Percentiles rank a stretch among this genome's conserved stretches.
These are phyloP conservation scores for Drosophila borborema DNA, from an alignment of 2,888 invertebrate genomes.

Conservation along the genomic window DNA sequence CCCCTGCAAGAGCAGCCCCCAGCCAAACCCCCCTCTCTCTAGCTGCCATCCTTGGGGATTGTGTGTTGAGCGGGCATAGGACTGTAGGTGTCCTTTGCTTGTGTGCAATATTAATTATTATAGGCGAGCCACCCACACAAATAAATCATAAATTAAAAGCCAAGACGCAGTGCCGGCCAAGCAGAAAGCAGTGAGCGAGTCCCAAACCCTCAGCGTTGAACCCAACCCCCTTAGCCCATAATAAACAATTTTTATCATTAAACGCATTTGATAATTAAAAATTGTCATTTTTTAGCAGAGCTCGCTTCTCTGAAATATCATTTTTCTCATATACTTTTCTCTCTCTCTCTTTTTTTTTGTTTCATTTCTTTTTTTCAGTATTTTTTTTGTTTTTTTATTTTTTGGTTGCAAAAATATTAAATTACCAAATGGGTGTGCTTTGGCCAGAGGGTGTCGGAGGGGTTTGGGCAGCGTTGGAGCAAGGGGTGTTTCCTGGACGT, in stretches of 20 bases:
- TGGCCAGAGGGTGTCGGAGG: constrained; percentile 5
- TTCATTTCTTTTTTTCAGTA: constrained; percentile 5
- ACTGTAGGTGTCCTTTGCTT: constrained; percentile 52
- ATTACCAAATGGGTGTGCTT: constrained; percentile 64
- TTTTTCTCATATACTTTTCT: constrained; percentile 46
- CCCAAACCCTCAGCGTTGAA: constrained; percentile 5
- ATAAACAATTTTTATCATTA: constrained; percentile 82
- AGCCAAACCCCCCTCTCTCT: neutral
- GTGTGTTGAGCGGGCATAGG: neutral
- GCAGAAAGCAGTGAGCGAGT: constrained; percentile 54
- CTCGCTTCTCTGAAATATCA: constrained; percentile 55
- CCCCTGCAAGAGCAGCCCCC: constrained; percentile 1
- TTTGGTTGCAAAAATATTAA: constrained; percentile 67
- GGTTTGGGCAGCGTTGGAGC: constrained; percentile 7
- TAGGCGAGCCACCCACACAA: constrained; percentile 73
- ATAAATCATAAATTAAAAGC: constrained; percentile 79
- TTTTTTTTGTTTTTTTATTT: constrained; percentile 5
- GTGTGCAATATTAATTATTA: constrained; percentile 82
- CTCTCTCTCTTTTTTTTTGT: neutral
- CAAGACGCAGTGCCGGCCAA: constrained; percentile 55
- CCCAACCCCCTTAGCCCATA: constrained; percentile 32
- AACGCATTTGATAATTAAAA: constrained; percentile 84
- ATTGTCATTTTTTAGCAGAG: constrained; percentile 75
- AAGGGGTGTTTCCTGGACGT: constrained; percentile 49
- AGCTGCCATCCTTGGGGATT: constrained; percentile 43